A percentile compares a stretch with the other conserved stretches of the same genome.
Conservation (phyloP, 2,797 vertebrate genomes). For the Monodelphis domestica region DNA sequence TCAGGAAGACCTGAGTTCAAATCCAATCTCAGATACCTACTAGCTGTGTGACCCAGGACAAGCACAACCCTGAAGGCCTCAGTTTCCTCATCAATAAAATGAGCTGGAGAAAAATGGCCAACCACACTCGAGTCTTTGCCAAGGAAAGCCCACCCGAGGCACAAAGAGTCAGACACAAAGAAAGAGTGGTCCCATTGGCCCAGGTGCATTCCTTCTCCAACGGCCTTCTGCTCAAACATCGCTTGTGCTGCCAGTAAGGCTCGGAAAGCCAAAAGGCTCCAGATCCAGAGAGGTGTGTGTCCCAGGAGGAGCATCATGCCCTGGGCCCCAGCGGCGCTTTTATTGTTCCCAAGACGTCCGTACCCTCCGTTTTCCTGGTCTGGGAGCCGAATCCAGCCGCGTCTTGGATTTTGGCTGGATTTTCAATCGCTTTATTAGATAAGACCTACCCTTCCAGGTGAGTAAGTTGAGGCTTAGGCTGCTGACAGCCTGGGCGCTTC, state of each 20-base stretch:
- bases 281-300: not conserved
- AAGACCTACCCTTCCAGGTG: not conserved
- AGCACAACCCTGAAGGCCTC: no score
- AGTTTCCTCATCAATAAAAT: no score
- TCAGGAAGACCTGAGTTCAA: no score
- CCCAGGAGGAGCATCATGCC: not conserved
- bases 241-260: not conserved
- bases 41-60: no score
- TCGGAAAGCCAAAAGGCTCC: not conserved
- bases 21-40: no score
- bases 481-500: not conserved
- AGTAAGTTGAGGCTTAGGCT: not conserved
- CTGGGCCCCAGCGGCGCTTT: not conserved
- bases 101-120: no score
- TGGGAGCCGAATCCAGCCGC: not conserved
- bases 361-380: not conserved
- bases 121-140: no score
- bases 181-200: no score
- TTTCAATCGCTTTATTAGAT: not conserved
- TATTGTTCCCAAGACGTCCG: not conserved
- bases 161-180: no score
- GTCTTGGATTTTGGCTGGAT: not conserved
- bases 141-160: no score
- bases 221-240: not conserved
- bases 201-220: not conserved